phyloP scores from a whole-genome alignment of 1,140 invertebrate species.

The Vanessa tameamea region DNA sequence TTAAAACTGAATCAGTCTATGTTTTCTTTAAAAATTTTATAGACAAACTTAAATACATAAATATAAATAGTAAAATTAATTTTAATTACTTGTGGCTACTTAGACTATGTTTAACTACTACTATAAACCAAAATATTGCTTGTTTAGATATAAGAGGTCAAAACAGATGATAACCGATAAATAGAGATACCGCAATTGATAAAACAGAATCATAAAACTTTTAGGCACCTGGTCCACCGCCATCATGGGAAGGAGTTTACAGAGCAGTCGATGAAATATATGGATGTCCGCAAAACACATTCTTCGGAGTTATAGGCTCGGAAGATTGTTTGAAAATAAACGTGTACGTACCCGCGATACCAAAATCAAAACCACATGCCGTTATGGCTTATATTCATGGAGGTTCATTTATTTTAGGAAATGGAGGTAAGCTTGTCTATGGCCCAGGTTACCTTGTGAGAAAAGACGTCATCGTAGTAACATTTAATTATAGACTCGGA shows the following conservation, averaged over 20 bases:
- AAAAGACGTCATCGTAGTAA: slow-evolving; percentile 85
- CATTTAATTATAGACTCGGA: slow-evolving; percentile 85
- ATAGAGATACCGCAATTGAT: background rate
- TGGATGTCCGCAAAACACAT: slow-evolving; percentile 54
- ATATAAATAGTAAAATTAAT: too few relatives aligned
- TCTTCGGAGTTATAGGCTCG: slow-evolving; percentile 48
- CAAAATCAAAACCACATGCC: slow-evolving; percentile 59
- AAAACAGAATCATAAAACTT: slow-evolving; percentile 23
- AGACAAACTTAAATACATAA: too few relatives aligned
- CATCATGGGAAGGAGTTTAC: slow-evolving; percentile 62
- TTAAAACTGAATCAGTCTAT: too few relatives aligned
- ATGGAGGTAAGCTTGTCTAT: slow-evolving; percentile 78
- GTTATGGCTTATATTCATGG: slow-evolving; percentile 86
- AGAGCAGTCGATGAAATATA: slow-evolving; percentile 59
- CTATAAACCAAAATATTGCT: too few relatives aligned
- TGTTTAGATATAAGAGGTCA: too few relatives aligned
- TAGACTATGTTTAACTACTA: too few relatives aligned
- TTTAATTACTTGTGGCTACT: too few relatives aligned
- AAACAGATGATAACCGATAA: background rate
- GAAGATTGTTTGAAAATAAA: slow-evolving; percentile 75
- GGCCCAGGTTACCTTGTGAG: slow-evolving; percentile 84
- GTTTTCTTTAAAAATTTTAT: too few relatives aligned
- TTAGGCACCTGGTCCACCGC: slow-evolving; percentile 66
- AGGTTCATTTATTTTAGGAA: slow-evolving; percentile 84
- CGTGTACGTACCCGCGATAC: slow-evolving; percentile 61